Evolutionary conservation across 2,113 vertebrate species (phyloP).

Genomic region (Alligator mississippiensis): DNA sequence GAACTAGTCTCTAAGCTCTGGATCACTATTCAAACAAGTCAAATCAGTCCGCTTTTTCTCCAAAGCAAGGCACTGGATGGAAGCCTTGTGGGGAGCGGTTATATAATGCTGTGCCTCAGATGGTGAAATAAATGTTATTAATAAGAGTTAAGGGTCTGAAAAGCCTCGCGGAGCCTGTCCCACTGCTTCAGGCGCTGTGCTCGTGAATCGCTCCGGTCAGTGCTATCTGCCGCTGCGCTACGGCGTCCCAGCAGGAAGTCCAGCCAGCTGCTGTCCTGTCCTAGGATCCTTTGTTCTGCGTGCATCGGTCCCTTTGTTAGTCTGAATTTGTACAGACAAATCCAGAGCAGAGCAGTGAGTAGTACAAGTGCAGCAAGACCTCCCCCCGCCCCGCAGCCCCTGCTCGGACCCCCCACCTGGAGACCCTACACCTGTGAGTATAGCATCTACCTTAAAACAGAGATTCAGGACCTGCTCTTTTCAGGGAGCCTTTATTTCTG

Average conservation of each 20-base stretch:
- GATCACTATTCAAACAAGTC: not conserved
- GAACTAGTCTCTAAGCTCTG: not conserved
- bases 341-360: not conserved
- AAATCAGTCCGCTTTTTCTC: not conserved
- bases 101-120: not conserved
- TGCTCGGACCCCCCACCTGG: not conserved
- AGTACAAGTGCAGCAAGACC: too few relatives aligned
- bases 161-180: not conserved
- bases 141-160: not conserved
- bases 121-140: not conserved
- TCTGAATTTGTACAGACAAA: not conserved
- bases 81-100: not conserved
- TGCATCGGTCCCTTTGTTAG: not conserved
- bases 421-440: too few relatives aligned
- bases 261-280: not conserved
- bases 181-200: not conserved
- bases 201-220: accelerated
- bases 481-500: not conserved
- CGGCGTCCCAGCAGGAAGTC: not conserved
- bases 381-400: too few relatives aligned
- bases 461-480: not conserved
- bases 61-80: not conserved
- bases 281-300: not conserved
- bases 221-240: not conserved
- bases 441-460: too few relatives aligned